Conservation (phyloP, 2,888 invertebrate genomes). For the Gandaritis pyraliata region DNA sequence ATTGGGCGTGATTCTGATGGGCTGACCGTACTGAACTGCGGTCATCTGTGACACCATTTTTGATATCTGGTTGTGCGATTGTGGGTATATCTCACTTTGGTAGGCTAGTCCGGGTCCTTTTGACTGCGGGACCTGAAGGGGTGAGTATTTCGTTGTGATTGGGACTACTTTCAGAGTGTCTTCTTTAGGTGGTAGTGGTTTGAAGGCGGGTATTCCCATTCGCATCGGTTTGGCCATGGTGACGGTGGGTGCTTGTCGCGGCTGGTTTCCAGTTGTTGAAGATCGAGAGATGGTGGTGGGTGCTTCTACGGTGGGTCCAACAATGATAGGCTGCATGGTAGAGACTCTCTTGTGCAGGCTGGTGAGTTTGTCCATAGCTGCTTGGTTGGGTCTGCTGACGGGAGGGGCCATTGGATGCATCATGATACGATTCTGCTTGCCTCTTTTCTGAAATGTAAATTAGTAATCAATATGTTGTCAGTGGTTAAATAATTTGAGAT, state of each 20-base stretch:
- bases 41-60: slow-evolving; percentile 80
- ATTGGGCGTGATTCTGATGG: slow-evolving; percentile 65
- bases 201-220: slow-evolving; percentile 90
- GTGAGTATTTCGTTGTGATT: slow-evolving; percentile 65
- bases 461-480: neutral
- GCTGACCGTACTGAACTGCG: slow-evolving; percentile 63
- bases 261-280: slow-evolving; percentile 17
- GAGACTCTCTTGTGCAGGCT: slow-evolving; percentile 64
- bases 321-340: slow-evolving; percentile 74
- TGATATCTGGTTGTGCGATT: slow-evolving; percentile 72
- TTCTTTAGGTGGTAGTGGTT: slow-evolving; percentile 88
- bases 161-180: slow-evolving; percentile 83
- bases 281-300: slow-evolving; percentile 46
- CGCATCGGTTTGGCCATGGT: slow-evolving; percentile 83
- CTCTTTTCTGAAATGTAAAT: slow-evolving; percentile 72
- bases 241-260: slow-evolving; percentile 50
- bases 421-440: slow-evolving; percentile 79
- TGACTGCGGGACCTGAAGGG: slow-evolving; percentile 68
- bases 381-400: slow-evolving; percentile 63
- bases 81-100: slow-evolving; percentile 77
- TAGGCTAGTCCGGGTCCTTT: slow-evolving; percentile 70
- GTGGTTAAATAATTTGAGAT: neutral
- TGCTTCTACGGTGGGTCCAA: slow-evolving; percentile 60
- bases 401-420: slow-evolving; percentile 72
- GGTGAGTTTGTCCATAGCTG: slow-evolving; percentile 71